Evolutionary conservation across 2,797 vertebrate species (phyloP).

Genomic region (Parauchenoglanis ngamensis): DNA sequence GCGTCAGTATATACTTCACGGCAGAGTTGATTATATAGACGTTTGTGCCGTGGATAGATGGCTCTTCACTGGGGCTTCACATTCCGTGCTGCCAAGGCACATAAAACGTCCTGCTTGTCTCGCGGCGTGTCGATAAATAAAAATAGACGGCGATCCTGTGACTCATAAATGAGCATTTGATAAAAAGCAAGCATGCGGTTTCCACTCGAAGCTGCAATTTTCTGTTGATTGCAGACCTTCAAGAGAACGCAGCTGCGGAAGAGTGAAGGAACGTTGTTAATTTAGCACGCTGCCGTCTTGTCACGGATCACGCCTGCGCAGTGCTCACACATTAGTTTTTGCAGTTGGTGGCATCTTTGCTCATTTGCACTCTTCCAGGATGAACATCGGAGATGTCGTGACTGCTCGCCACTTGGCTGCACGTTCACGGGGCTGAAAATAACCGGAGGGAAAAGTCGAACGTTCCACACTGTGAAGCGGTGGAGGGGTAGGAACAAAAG

Average conservation of each 20-base stretch:
- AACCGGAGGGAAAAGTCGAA: conserved; percentile 1
- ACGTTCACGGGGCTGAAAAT: conserved; percentile 28
- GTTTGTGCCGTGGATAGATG: neutral
- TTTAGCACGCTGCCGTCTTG: conserved; percentile 35
- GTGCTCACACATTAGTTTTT: conserved; percentile 38
- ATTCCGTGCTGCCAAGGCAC: conserved; percentile 6
- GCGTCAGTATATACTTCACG: neutral
- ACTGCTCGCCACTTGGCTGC: conserved; percentile 29
- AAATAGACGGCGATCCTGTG: conserved; percentile 41
- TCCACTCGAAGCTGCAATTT: conserved; percentile 25
- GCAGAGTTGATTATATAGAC: conserved; percentile 28
- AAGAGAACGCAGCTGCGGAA: conserved; percentile 37
- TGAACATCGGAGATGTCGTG: conserved; percentile 35
- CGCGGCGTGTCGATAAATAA: conserved; percentile 29
- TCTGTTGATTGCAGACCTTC: conserved; percentile 43
- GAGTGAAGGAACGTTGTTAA: conserved; percentile 30
- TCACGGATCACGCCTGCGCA: conserved; percentile 4
- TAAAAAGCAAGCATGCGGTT: conserved; percentile 9
- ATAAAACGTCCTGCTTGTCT: conserved; percentile 31
- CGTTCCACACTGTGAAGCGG: no score
- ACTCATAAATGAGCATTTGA: conserved; percentile 28
- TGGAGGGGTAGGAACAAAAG: neutral
- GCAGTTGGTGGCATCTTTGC: neutral
- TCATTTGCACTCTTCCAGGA: conserved; percentile 17
- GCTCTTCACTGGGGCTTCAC: conserved; percentile 22